Base-by-base conservation (phyloP, 2,888 invertebrate genomes). In the Anticlea derivata region DNA sequence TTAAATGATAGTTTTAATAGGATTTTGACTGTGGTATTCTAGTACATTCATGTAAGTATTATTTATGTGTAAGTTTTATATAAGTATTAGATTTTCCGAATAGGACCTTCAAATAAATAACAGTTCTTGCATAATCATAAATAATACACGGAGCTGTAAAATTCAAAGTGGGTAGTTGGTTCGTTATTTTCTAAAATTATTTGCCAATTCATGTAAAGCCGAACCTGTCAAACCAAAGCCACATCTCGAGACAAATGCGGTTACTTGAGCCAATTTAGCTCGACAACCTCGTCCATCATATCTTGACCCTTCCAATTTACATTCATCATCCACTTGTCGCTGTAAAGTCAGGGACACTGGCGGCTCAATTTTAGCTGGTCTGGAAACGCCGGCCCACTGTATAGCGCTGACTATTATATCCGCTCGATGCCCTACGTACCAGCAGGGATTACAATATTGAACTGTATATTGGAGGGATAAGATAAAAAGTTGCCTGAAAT, bases 261-360 rank as follows among this genome's bases (percentile, higher is more conserved):
- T 83, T 86, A 86, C 86, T 88, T 85, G 76, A 86, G 80, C 80
- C 89, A 89, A 89, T 88, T 90, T 86, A 87, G 71, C 65, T 61
- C 65, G 58, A 69, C 74, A 66, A 66, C 65, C 31, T 56, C 60
- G 63, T 60, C 89, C 86, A 86, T 54, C 61, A 45, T 73, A 59
- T 62, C 44, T 57, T 72, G 88, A 78, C 63, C 84, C 62, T 64
- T 75, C 50, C 55, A 55, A 67, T 68, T 65, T 63, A 62, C 50
- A 65, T 62, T 60, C 64, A 68, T 70, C 72, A 48, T 39, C 34
- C 53, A 53, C 43, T 53, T 44, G 53, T 40, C 23, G 38, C 44
- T 44, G 23, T 49, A 70, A 64, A 73, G 60, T 63, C 56, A 69
- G 64, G 65, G 63, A 55, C 61, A 56, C 54, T n/a, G 55, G 63